phyloP scores from a whole-genome alignment of 2,888 invertebrate genomes.

The Teleogryllus oceanicus region DNA sequence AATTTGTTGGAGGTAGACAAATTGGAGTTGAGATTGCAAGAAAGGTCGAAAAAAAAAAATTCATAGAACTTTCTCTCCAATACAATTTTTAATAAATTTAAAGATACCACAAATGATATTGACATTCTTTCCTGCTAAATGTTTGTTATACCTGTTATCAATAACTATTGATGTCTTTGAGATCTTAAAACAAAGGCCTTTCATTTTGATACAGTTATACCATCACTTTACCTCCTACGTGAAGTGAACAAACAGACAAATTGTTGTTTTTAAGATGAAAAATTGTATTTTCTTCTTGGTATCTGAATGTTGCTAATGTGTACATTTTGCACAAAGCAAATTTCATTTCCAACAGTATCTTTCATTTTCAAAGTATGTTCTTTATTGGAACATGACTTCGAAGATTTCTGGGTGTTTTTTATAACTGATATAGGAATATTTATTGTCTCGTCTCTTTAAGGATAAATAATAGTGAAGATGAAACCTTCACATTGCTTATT shows the following conservation, averaged over 20 bases:
- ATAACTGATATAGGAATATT: not conserved
- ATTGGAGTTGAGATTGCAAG: too few species aligned
- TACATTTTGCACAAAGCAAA: not conserved
- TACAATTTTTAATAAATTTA: not conserved
- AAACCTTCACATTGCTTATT: not conserved
- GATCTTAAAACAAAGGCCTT: not conserved
- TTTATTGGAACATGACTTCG: too few species aligned
- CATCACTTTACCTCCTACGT: not conserved
- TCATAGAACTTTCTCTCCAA: too few species aligned
- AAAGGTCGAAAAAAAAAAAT: too few species aligned
- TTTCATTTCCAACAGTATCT: not conserved
- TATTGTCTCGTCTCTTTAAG: not conserved
- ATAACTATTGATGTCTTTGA: not conserved
- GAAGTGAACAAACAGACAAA: not conserved
- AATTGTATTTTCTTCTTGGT: too few species aligned
- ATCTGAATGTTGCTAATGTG: not conserved
- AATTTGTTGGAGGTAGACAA: too few species aligned
- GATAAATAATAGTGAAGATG: not conserved
- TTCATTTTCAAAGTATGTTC: not conserved
- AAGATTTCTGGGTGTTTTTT: not conserved
- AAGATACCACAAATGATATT: not conserved
- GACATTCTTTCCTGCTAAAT: not conserved
- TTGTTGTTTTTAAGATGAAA: not conserved
- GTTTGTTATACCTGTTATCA: not conserved
- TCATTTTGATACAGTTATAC: not conserved